A percentile compares a stretch with the other conserved stretches of the same genome.
Conservation (phyloP, 2,113 vertebrate genomes). For the Lipophrys pholis region DNA sequence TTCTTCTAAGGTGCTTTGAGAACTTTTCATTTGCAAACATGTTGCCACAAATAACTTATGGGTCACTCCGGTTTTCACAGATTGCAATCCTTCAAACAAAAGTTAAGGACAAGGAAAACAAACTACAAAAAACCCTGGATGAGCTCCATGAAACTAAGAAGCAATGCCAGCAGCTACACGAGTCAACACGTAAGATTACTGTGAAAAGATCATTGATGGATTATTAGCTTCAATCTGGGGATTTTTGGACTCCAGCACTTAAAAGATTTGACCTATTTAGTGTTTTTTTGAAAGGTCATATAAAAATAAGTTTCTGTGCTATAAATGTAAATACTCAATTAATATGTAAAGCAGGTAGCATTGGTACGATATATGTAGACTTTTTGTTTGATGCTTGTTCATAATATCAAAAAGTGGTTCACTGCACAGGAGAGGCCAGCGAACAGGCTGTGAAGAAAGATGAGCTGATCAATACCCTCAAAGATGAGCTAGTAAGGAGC, state of each 20-base stretch:
- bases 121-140: conserved; percentile 80
- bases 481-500: conserved; percentile 82
- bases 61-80: conserved; percentile 71
- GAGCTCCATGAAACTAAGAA: conserved; percentile 84
- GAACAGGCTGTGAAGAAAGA: conserved; percentile 83
- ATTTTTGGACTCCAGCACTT: no score
- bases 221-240: no score
- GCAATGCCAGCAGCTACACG: conserved; percentile 80
- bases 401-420: not conserved
- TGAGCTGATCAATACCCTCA: conserved; percentile 83
- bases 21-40: not conserved
- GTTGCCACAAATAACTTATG: not conserved
- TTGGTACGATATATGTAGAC: not conserved
- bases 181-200: conserved; percentile 85
- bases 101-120: conserved; percentile 81
- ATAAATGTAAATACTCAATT: no score
- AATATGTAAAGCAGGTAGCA: conserved; percentile 66
- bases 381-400: not conserved
- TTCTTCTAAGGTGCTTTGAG: not conserved
- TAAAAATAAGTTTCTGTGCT: no score
- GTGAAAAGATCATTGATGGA: no score
- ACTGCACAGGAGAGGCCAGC: conserved; percentile 82
- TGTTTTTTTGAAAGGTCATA: no score
- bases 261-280: no score
- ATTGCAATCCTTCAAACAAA: conserved; percentile 80